These are phyloP conservation scores for Petrocephalus sullivani DNA, from an alignment of 2,797 vertebrate species.

Conservation along the genomic window DNA sequence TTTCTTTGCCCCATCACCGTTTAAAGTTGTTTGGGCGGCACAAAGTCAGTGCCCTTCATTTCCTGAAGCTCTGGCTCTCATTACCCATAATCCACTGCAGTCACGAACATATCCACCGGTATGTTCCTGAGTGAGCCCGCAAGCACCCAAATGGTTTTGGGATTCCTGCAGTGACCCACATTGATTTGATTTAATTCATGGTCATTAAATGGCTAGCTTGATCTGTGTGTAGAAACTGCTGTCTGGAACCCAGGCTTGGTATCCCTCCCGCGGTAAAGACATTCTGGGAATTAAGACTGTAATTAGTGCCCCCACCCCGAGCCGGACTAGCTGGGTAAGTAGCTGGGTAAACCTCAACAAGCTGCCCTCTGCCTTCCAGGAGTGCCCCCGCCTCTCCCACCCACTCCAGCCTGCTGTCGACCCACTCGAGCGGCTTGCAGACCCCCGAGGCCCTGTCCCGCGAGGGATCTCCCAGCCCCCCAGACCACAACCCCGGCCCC, in stretches of 20 bases:
- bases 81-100: neutral
- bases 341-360: neutral
- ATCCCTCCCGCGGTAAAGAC: too few species aligned
- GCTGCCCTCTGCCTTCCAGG: constrained; percentile 53
- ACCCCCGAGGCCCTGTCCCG: constrained; percentile 93
- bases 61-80: neutral
- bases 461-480: constrained; percentile 83
- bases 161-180: neutral
- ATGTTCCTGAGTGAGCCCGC: neutral
- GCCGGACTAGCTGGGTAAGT: neutral
- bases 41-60: neutral
- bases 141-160: neutral
- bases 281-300: neutral
- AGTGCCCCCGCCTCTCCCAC: constrained; percentile 95
- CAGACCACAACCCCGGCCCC: constrained; percentile 59
- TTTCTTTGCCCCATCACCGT: neutral
- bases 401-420: constrained; percentile 87
- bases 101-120: neutral
- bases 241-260: neutral
- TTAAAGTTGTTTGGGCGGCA: neutral
- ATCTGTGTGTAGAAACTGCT: neutral
- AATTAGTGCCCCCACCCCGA: neutral
- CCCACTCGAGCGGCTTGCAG: constrained; percentile 91
- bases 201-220: neutral
- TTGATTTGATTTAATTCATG: neutral